Percentiles rank a stretch among this genome's conserved stretches.
phyloP scores from a whole-genome alignment of 2,113 vertebrate species.

The Eolophus roseicapilla region DNA sequence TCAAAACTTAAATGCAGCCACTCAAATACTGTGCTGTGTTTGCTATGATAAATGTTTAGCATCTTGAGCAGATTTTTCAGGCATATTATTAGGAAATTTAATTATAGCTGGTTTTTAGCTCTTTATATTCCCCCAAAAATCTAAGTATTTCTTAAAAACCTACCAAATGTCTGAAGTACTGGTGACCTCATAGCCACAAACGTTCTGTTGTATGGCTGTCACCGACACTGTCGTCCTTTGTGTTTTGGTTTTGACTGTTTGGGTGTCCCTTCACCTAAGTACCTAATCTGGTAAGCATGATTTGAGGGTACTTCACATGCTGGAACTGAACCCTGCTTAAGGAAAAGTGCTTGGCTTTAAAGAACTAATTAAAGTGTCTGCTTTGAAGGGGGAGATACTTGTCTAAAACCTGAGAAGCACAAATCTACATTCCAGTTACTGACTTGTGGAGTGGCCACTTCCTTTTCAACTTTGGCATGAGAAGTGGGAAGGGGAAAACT shows the following conservation, averaged over 20 bases:
- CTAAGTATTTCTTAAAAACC: background rate
- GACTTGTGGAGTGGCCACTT: background rate
- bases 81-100: background rate
- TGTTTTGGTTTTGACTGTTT: background rate
- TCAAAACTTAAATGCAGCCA: background rate
- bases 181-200: background rate
- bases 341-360: background rate
- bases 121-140: background rate
- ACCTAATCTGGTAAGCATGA: background rate
- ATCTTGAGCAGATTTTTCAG: background rate
- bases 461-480: background rate
- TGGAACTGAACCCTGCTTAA: accelerated
- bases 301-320: background rate
- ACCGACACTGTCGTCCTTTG: background rate
- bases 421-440: background rate
- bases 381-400: background rate
- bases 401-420: background rate
- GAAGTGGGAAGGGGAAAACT: background rate
- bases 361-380: background rate
- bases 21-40: background rate
- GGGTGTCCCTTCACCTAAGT: background rate
- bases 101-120: background rate
- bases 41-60: background rate
- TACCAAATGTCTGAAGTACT: background rate
- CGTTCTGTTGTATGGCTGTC: background rate